Base-by-base conservation (phyloP, 2,888 invertebrate species). In the Amphimallon solstitiale region DNA sequence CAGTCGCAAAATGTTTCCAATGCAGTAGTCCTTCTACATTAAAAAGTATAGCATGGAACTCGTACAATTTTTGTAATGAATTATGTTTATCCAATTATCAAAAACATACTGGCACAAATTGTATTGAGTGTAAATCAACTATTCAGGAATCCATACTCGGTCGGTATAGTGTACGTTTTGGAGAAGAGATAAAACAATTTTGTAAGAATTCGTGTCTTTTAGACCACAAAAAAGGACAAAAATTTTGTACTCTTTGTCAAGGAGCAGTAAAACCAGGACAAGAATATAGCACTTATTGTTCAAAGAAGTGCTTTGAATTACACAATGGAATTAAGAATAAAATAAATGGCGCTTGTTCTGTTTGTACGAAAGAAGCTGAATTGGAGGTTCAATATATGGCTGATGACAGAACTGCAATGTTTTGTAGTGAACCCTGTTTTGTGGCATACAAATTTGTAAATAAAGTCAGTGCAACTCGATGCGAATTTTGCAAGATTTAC, bases 381-480 rank as follows among this genome's bases (percentile, higher is more conserved):
- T 91, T 94, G 0, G 88, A 90, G 15, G 91, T 95, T 17, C 92
- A 94, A 79, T 91, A 94, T 68, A 87, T 90, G 69, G 85, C 91
- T 9, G 88, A 89, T 46, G 87, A 88, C n/a, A 86, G 87, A 68
- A 82, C 84, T 5, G 89, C 91, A 73, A 86, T 90, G 72, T 88
- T 97, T 68, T 97, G 97, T 79, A 92, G 94, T 5, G 95, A 95
- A 77, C 92, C 94, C 0, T 97, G 97, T 79, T 92, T 96, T 79
- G 93, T 95, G 1, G 96, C 96, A 7, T 97, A 95, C 78, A 95
- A 95, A 81, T 96, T 95, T 82, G 94, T 95, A 34, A 95, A 96
- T 79, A 93, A 94, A 76, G 89, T 95, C 37, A 88, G 89, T 73
- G 90, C 90, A 70, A 91, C 90, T 75, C 88, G 90, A 74, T 93